Percentiles rank a stretch among this genome's conserved stretches.
Conservation (phyloP, 2,888 invertebrate genomes). For the Coenonympha glycerion region DNA sequence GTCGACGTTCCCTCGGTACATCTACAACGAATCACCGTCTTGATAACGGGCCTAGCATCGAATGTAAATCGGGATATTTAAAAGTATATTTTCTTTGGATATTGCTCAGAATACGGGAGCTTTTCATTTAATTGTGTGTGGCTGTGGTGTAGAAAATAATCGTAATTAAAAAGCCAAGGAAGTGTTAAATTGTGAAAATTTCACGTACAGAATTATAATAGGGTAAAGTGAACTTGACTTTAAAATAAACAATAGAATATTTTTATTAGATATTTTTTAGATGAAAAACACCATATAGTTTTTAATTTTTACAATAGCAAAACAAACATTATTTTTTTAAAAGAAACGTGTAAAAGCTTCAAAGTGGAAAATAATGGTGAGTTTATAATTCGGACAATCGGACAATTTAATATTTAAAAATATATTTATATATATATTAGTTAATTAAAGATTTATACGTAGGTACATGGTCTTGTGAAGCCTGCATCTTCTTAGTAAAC, state of each 20-base stretch:
- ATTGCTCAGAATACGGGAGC: constrained; percentile 16
- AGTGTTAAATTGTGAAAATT: constrained; percentile 29
- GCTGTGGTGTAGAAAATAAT: constrained; percentile 17
- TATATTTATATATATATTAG: too few relatives aligned
- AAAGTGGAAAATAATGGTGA: constrained; percentile 2
- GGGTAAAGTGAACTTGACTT: constrained; percentile 11
- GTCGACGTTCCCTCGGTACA: constrained; percentile 35
- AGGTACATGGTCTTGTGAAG: too few relatives aligned
- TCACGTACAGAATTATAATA: constrained; percentile 21
- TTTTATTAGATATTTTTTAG: background rate
- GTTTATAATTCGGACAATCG: background rate
- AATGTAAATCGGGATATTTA: constrained; percentile 24
- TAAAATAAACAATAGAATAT: background rate
- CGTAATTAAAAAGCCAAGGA: too few relatives aligned
- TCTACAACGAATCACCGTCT: constrained; percentile 54
- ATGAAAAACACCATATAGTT: constrained; percentile 2
- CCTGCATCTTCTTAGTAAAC: too few relatives aligned
- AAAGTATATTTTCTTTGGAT: constrained; percentile 16
- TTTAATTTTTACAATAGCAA: background rate
- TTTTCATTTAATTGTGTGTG: constrained; percentile 26
- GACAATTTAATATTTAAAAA: background rate
- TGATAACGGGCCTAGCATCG: constrained; percentile 23
- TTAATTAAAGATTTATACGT: too few relatives aligned
- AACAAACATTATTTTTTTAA: background rate
- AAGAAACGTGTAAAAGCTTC: background rate